Conservation (phyloP, 2,113 vertebrate species). For the Puffinus mauretanicus region DNA sequence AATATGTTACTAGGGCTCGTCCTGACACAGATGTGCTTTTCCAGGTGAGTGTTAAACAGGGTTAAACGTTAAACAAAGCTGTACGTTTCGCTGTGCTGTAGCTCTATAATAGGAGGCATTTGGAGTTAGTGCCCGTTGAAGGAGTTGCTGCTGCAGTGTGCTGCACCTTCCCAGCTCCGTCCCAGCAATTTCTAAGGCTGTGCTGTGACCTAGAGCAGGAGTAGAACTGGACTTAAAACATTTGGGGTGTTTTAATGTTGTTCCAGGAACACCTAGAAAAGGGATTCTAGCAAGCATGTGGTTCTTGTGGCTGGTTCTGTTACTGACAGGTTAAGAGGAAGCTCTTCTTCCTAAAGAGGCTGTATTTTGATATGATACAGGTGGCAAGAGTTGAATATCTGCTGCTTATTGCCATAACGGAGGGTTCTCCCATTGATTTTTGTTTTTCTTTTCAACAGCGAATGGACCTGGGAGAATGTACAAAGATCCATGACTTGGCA, state of each 20-base stretch:
- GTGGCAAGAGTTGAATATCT: background rate
- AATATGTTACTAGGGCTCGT: fast-evolving
- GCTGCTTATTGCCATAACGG: background rate
- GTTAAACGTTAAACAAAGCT: background rate
- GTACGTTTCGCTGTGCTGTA: background rate
- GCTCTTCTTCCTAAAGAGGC: background rate
- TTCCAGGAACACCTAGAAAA: background rate
- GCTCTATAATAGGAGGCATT: background rate
- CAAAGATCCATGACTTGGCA: conserved; percentile 98
- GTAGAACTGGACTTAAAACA: background rate
- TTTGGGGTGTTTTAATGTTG: background rate
- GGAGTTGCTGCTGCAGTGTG: background rate
- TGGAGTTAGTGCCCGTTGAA: background rate
- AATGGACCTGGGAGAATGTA: conserved; percentile 98
- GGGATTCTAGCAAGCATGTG: background rate
- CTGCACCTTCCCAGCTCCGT: background rate
- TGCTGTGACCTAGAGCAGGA: background rate
- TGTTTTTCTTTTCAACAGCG: conserved; percentile 74
- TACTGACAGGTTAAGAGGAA: background rate
- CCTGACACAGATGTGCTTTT: background rate
- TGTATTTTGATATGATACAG: background rate
- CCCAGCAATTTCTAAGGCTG: background rate
- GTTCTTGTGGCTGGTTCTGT: background rate
- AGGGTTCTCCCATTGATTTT: background rate
- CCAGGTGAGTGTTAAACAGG: background rate